Base-by-base conservation (phyloP, 2,113 vertebrate genomes). In the Meleagris gallopavo region DNA sequence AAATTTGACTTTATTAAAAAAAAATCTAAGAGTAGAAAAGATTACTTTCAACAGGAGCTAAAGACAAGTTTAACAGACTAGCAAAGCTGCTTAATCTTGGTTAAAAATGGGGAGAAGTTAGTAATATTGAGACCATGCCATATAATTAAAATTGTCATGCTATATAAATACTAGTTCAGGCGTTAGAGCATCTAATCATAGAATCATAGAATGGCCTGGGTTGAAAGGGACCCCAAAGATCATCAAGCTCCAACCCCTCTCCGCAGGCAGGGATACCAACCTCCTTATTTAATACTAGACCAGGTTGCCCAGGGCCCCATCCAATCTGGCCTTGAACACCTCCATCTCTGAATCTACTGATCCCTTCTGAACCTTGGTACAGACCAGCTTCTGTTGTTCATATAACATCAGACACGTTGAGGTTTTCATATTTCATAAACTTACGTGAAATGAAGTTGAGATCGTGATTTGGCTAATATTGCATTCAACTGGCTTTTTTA, bases 1-100 rank as follows among this genome's bases (percentile, higher is more conserved):
- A n/a, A 40, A 43, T 60, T 41, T 86, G 38, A 17, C 40, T 76
- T 87, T 45, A 52, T 69, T 89, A 85, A 67, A 54, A 75, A 89
- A 86, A 74, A 58, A 64, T 54, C 10, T 55, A 54, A 48, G n/a
- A n/a, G 55, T 15, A 65, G 58, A 81, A 86, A 10, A 62, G 29
- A 50, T 40, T 3, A 38, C 8, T 81, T 66, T 43, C 24, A 20
- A 89, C 65, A 77, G 7, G 17, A 11, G 70, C 34, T 9, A 74
- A 75, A 69, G 17, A 0, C 0, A 52, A 38, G 6, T 54, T 66
- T 43, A 82, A n/a, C 25, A 78, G 60, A 67, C 36, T 61, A 70
- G 50, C 7, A 74, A 89, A 43, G 40, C 40, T 67, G 41, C 43
- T 45, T 29, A 45, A 32, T 22, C 13, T n/a, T 45, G 41, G 20